phyloP scores from a whole-genome alignment of 1,140 invertebrate genomes.

The Paralvinella palmiformis region DNA sequence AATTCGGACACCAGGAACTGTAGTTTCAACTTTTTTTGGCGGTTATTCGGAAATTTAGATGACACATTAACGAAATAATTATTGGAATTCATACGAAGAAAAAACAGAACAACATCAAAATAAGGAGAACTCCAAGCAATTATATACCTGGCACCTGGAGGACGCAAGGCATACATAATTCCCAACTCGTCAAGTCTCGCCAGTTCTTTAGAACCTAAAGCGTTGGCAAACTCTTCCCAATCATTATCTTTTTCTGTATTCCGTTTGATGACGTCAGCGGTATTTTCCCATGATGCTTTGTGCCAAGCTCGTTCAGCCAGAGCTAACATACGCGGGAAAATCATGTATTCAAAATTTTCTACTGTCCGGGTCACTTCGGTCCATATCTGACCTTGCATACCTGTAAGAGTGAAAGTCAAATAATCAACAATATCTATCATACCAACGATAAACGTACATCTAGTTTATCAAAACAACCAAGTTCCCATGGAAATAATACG shows the following conservation, averaged over 20 bases:
- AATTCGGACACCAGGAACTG: too few species aligned
- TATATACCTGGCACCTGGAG: constrained; percentile 41
- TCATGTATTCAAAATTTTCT: constrained; percentile 32
- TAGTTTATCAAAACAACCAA: too few species aligned
- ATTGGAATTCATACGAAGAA: too few species aligned
- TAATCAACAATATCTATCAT: too few species aligned
- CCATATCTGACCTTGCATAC: constrained; percentile 38
- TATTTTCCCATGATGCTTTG: constrained; percentile 35
- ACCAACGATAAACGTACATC: too few species aligned
- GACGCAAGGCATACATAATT: constrained; percentile 34
- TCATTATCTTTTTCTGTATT: constrained; percentile 21
- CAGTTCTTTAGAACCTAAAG: constrained; percentile 31
- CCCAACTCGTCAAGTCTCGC: constrained; percentile 26
- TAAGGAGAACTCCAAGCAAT: too few species aligned
- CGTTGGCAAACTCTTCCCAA: constrained; percentile 36
- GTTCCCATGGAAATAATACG: too few species aligned
- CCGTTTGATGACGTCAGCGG: neutral
- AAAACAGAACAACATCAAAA: too few species aligned
- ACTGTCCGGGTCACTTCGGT: constrained; percentile 29
- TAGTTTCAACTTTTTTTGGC: too few species aligned
- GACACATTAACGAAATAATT: too few species aligned
- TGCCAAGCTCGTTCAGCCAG: constrained; percentile 44
- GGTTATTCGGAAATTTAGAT: too few species aligned
- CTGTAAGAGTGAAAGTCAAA: constrained; percentile 25
- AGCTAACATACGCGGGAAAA: constrained; percentile 38